Conservation (phyloP, 2,113 vertebrate species). For the Menidia beryllina region DNA sequence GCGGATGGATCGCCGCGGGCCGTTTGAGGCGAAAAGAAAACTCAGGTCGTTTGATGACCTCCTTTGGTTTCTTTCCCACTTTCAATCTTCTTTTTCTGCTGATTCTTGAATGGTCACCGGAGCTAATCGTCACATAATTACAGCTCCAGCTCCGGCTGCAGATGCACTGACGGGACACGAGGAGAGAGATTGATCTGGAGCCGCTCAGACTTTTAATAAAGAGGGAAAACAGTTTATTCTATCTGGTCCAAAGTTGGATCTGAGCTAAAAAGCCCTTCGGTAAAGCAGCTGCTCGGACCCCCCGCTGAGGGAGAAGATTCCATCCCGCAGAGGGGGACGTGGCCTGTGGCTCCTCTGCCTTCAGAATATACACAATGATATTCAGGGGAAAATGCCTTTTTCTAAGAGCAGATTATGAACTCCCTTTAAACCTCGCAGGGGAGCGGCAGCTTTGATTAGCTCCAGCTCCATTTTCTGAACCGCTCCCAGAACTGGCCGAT, state of each 20-base stretch:
- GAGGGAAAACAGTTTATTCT: neutral
- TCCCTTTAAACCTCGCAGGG: slow-evolving; percentile 42
- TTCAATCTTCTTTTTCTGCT: slow-evolving; percentile 27
- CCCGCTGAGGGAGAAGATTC: no score
- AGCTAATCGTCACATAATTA: slow-evolving; percentile 22
- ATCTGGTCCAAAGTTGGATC: no score
- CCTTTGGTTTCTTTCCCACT: slow-evolving; percentile 19
- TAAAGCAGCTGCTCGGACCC: no score
- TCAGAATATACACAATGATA: slow-evolving; percentile 19
- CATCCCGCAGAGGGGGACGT: slow-evolving; percentile 7
- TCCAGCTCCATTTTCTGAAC: slow-evolving; percentile 36
- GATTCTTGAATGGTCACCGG: slow-evolving; percentile 33
- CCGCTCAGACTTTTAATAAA: neutral
- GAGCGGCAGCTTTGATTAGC: slow-evolving; percentile 42
- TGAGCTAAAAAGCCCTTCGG: no score
- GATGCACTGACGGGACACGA: slow-evolving; percentile 1
- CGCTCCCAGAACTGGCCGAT: slow-evolving; percentile 24
- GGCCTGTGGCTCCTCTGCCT: slow-evolving; percentile 27
- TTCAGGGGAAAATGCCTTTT: slow-evolving; percentile 38
- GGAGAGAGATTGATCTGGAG: neutral
- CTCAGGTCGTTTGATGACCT: slow-evolving; percentile 41
- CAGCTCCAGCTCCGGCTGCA: neutral
- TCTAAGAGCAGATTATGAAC: slow-evolving; percentile 48
- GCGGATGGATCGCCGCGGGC: slow-evolving; percentile 39
- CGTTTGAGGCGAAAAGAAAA: slow-evolving; percentile 39